Evolutionary conservation across 2,888 invertebrate genomes (phyloP).

Genomic region (Agrilus mali): DNA sequence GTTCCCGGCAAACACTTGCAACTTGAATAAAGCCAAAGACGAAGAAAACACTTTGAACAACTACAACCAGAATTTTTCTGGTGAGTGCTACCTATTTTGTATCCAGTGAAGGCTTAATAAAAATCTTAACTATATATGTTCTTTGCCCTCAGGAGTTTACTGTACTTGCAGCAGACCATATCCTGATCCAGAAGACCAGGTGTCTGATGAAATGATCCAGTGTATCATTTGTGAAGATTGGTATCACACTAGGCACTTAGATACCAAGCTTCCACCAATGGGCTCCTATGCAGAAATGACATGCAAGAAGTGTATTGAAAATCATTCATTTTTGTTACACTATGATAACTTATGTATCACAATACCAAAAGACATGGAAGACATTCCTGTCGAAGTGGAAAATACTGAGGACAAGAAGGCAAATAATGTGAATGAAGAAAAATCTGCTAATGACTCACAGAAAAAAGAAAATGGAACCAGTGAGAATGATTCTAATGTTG

Average conservation of each 20-base stretch:
- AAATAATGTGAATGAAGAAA: background rate
- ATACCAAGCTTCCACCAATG: conserved; percentile 41
- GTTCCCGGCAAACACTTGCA: conserved; percentile 56
- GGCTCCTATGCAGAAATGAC: conserved; percentile 69
- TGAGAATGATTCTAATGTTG: conserved; percentile 8
- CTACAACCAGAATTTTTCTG: conserved; percentile 87
- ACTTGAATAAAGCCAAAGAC: conserved; percentile 48
- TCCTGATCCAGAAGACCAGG: conserved; percentile 76
- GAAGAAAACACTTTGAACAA: conserved; percentile 56
- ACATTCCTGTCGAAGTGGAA: conserved; percentile 2
- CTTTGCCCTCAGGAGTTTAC: conserved; percentile 52
- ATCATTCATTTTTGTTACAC: conserved; percentile 59
- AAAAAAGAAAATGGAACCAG: conserved; percentile 7
- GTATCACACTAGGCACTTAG: conserved; percentile 77
- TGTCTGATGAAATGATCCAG: conserved; percentile 90
- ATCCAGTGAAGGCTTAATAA: no score
- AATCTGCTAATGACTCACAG: background rate
- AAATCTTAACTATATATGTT: no score
- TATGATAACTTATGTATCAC: conserved; percentile 43
- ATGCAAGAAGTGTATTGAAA: conserved; percentile 65
- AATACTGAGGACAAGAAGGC: conserved; percentile 3
- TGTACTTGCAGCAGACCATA: conserved; percentile 88
- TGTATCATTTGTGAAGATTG: conserved; percentile 96
- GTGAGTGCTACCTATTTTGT: no score
- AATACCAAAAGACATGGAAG: conserved; percentile 9